Evolutionary conservation across 2,113 vertebrate genomes (phyloP).

Genomic region (Sylvia atricapilla): DNA sequence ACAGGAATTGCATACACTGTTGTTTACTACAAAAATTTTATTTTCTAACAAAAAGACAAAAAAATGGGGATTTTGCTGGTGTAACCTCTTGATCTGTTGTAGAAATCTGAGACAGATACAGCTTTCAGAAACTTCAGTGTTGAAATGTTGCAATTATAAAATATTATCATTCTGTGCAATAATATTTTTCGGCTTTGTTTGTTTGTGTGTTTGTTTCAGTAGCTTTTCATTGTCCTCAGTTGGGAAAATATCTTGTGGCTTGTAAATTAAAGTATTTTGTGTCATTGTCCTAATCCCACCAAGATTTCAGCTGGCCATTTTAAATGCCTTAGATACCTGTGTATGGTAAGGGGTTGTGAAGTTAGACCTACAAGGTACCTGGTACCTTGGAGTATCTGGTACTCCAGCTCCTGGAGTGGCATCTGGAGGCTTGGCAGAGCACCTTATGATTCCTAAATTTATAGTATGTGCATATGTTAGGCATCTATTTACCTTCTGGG

Average conservation of each 20-base stretch:
- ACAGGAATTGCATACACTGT: neutral
- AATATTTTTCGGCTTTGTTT: neutral
- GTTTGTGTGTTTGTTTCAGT: neutral
- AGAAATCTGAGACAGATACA: neutral
- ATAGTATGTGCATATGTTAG: neutral
- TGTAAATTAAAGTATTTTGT: neutral
- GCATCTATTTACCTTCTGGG: neutral
- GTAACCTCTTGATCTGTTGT: neutral
- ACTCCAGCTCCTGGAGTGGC: neutral
- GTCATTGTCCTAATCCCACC: neutral
- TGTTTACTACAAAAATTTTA: neutral
- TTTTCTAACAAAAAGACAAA: neutral
- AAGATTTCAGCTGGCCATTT: neutral
- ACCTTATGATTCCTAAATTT: neutral
- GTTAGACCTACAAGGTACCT: neutral
- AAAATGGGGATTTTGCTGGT: neutral
- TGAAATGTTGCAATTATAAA: neutral
- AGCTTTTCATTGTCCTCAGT: neutral
- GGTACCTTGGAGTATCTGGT: no score
- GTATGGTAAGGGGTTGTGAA: neutral
- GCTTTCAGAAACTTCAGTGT: neutral
- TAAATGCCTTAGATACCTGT: neutral
- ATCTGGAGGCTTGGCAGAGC: neutral
- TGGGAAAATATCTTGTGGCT: neutral
- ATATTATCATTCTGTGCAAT: neutral